Percentiles rank a stretch among this genome's conserved stretches.
Evolutionary conservation across 2,888 invertebrate genomes (phyloP).

Genomic region (Xanthorhoe designata): DNA sequence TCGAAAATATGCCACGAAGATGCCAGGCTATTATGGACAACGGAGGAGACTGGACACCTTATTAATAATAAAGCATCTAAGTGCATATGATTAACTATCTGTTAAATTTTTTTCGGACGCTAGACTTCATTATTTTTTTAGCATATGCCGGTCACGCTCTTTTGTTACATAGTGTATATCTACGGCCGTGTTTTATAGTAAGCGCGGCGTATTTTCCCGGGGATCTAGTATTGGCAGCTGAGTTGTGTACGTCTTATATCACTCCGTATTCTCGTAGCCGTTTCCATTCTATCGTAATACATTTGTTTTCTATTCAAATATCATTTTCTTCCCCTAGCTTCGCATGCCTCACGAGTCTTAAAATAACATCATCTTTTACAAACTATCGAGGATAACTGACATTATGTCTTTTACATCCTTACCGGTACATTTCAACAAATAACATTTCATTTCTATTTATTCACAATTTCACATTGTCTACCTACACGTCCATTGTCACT

Average conservation of each 20-base stretch:
- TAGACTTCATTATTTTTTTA: too few species aligned
- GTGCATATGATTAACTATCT: too few species aligned
- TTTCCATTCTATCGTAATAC: conserved; percentile 2
- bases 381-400: conserved; percentile 65
- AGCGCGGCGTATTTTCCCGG: conserved; percentile 28
- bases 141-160: too few species aligned
- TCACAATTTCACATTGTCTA: conserved; percentile 79
- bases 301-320: conserved; percentile 46
- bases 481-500: conserved; percentile 67
- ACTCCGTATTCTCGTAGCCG: conserved; percentile 10
- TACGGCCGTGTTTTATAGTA: conserved; percentile 44
- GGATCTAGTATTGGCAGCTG: conserved; percentile 34
- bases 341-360: conserved; percentile 47
- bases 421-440: conserved; percentile 75
- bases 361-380: conserved; percentile 51
- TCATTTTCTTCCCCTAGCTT: conserved; percentile 64
- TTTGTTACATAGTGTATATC: too few species aligned
- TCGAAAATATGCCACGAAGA: too few species aligned
- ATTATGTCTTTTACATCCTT: conserved; percentile 69
- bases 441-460: conserved; percentile 75
- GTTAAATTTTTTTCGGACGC: too few species aligned
- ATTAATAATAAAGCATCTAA: too few species aligned
- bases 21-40: too few species aligned
- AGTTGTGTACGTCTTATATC: conserved; percentile 22
- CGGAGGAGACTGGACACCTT: too few species aligned